A percentile compares a stretch with the other conserved stretches of the same genome.
These are phyloP conservation scores for Rostratula benghalensis DNA, from an alignment of 2,113 vertebrate species.

Conservation along the genomic window DNA sequence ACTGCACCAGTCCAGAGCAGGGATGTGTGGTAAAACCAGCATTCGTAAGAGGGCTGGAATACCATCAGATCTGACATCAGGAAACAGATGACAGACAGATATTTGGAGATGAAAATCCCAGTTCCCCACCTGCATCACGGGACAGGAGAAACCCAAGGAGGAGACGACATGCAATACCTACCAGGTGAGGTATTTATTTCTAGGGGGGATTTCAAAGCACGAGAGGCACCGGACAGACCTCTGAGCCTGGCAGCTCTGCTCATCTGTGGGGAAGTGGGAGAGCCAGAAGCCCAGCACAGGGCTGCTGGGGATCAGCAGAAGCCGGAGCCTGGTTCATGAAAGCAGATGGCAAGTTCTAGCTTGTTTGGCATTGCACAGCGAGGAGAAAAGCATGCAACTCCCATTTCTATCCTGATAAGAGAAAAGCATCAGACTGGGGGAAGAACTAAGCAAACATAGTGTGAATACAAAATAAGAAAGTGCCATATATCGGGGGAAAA, in stretches of 20 bases:
- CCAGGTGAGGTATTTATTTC: not conserved
- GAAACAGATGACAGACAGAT: not conserved
- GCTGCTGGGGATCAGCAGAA: not conserved
- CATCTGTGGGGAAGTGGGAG: rapidly evolving
- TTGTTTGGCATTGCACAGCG: not conserved
- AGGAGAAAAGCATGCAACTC: not conserved
- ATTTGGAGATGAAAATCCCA: not conserved
- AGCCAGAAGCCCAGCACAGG: not conserved
- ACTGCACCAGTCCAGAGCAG: not conserved
- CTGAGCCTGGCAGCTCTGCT: not conserved
- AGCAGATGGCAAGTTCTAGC: not conserved
- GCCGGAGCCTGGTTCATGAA: not conserved
- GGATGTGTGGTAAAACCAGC: not conserved
- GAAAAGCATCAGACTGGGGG: not conserved
- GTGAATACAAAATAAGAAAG: not conserved
- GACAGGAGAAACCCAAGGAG: not conserved
- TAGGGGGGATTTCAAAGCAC: not conserved
- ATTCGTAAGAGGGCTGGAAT: not conserved
- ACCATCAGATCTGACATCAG: not conserved
- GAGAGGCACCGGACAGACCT: not conserved
- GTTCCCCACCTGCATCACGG: not conserved
- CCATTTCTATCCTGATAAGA: not conserved
- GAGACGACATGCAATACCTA: not conserved
- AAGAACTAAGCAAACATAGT: not conserved
- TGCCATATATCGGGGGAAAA: not conserved